Evolutionary conservation across 2,113 vertebrate genomes (phyloP).

Genomic region (Stegostoma tigrinum): DNA sequence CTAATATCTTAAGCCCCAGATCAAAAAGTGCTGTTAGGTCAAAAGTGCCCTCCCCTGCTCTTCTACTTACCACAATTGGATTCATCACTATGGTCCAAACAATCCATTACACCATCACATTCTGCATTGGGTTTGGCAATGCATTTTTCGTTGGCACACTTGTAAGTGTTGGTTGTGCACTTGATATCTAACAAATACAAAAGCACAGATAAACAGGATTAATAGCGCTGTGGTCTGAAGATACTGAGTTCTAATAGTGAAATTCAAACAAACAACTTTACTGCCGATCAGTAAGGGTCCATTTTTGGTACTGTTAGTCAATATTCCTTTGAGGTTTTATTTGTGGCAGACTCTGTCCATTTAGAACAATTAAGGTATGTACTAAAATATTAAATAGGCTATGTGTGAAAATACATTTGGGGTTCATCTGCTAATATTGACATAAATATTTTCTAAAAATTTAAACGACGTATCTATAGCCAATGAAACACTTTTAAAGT

Average conservation of each 20-base stretch:
- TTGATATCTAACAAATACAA: not conserved
- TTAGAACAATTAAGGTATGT: not conserved
- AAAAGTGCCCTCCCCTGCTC: not conserved
- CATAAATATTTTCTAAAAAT: not conserved
- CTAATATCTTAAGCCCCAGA: not conserved
- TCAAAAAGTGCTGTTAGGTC: not conserved
- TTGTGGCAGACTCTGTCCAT: not conserved
- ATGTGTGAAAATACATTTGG: not conserved
- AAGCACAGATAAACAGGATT: not conserved
- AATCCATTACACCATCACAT: constrained; percentile 22
- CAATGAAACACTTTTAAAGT: not conserved
- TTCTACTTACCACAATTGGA: constrained; percentile 16
- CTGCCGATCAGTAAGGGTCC: not conserved
- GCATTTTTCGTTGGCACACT: not conserved
- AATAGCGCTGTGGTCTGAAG: not conserved
- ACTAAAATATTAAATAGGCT: not conserved
- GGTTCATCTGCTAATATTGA: not conserved
- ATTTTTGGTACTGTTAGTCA: not conserved
- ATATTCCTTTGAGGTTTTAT: not conserved
- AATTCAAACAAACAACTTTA: not conserved
- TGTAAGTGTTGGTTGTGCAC: not conserved
- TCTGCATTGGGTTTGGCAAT: constrained; percentile 33
- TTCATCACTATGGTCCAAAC: constrained; percentile 33
- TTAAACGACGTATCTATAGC: not conserved
- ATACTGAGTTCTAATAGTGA: not conserved